Evolutionary conservation across 2,113 vertebrate species (phyloP), one percentile per base, ranked within the genome.

Genomic region (Gobius niger): DNA sequence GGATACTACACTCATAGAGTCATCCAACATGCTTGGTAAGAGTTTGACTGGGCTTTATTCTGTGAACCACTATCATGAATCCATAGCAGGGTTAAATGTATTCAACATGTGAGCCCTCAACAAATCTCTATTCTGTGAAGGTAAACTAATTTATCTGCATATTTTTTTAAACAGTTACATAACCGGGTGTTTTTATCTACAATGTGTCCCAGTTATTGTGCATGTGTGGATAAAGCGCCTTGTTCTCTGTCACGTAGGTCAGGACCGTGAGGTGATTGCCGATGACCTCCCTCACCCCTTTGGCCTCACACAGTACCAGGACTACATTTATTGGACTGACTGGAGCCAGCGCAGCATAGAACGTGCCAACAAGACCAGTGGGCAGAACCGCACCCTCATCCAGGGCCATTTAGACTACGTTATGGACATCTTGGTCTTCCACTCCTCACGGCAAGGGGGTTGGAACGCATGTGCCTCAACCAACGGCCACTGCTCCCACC

Each of bases 311-410:
- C 97, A 99, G 83, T 99, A 98, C 85, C 97, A 99, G 90, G 97
- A 99, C 90, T 98, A 98, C 87, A 99, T 99, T 87, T 99, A 98
- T 86, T 99, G 97, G 97, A 99, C 97, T 0, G 97, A 99, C 86
- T 99, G 97, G 97, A 98, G 96, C 88, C 96, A 96, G 69, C 96
- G 97, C 78, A 99, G 96, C 93, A 99, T 99, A 12, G 97, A 98
- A 42, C 92, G 97, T 0, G 97, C 97, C 91, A 98, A 99, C 90
- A 98, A 99, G 90, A 98, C 95, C 63, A 98, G 96, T 0, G 96
- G 97, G 8, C 96, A 98, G 90, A 99, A 99, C 92, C 92, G 96
- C 65, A 99, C 96, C 2, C 82, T 99, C 67, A 98, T 99, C 86
- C 97, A 99, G 86, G 95, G 95, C 7, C 96, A 99, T 84, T 86